Evolutionary conservation across 2,888 invertebrate genomes (phyloP).

Genomic region (Emesis russula): DNA sequence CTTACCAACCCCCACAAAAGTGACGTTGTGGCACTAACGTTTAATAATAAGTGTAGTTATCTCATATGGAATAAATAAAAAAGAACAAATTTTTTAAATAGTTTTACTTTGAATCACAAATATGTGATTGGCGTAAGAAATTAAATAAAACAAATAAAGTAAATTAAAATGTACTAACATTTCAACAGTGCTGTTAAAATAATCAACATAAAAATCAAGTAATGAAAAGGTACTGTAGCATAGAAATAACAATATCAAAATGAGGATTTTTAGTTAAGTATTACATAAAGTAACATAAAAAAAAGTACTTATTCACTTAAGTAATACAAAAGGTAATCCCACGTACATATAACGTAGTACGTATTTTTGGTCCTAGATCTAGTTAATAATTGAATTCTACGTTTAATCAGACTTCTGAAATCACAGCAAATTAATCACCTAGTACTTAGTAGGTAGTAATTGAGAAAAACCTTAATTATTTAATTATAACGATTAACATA

Average conservation of each 20-base stretch:
- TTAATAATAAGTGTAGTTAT: background rate
- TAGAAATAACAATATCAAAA: no score
- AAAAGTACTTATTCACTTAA: no score
- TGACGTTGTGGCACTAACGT: background rate
- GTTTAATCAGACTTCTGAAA: background rate
- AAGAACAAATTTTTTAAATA: background rate
- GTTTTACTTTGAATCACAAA: constrained; percentile 8
- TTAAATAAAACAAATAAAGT: background rate
- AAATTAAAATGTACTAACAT: no score
- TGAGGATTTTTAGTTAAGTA: no score
- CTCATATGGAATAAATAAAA: background rate
- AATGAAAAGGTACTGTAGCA: no score
- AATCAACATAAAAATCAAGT: no score
- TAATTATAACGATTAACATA: background rate
- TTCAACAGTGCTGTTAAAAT: no score
- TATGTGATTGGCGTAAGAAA: background rate
- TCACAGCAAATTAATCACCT: background rate
- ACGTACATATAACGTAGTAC: no score
- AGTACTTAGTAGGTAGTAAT: background rate
- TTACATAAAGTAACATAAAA: no score
- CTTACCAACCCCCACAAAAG: no score
- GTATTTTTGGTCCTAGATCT: background rate
- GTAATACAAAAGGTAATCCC: no score
- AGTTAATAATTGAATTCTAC: background rate
- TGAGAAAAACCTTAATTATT: background rate